Percentiles rank a stretch among this genome's conserved stretches.
Conservation (phyloP, 2,797 vertebrate genomes). For the Gymnothorax javanicus region DNA sequence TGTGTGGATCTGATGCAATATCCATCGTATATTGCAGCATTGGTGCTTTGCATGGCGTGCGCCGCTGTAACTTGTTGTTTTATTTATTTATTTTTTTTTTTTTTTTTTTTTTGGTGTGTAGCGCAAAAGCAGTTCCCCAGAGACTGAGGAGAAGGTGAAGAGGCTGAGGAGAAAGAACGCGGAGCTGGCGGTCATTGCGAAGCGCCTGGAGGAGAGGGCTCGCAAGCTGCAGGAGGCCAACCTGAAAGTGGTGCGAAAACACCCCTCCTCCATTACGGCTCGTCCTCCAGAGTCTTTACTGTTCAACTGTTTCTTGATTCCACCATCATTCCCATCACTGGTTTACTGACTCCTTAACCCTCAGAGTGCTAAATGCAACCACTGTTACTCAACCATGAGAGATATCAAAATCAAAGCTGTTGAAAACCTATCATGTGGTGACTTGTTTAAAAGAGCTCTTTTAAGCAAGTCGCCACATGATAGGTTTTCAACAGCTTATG, state of each 20-base stretch:
- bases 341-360: too few species aligned
- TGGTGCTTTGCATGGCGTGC: neutral
- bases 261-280: neutral
- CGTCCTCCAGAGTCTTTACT: neutral
- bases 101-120: constrained; percentile 52
- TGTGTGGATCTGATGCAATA: neutral
- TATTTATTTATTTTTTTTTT: too few species aligned
- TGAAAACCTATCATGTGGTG: too few species aligned
- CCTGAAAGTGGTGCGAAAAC: constrained; percentile 83
- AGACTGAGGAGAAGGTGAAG: constrained; percentile 96
- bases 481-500: too few species aligned
- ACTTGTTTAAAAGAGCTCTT: too few species aligned
- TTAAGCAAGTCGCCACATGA: too few species aligned
- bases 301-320: too few species aligned
- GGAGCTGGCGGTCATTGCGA: constrained; percentile 92
- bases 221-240: constrained; percentile 96
- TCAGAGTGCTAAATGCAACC: too few species aligned
- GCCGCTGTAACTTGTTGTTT: neutral
- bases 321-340: too few species aligned
- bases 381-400: too few species aligned
- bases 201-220: constrained; percentile 94
- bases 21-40: neutral
- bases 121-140: constrained; percentile 92
- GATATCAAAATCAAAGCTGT: too few species aligned
- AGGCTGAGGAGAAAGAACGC: constrained; percentile 93